phyloP scores from a whole-genome alignment of 2,113 vertebrate species.

The Austrofundulus limnaeus region DNA sequence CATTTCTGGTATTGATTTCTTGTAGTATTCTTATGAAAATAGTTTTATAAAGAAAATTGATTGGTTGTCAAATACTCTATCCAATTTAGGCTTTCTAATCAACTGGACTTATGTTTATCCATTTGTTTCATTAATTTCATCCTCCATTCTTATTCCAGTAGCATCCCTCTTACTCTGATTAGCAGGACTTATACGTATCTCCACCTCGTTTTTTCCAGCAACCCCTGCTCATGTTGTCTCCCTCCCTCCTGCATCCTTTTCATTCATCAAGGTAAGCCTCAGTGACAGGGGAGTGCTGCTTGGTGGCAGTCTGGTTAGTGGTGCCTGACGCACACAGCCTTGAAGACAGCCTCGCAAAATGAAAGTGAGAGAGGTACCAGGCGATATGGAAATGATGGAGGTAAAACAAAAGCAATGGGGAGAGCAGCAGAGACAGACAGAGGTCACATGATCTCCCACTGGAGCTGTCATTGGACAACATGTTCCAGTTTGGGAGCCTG shows the following conservation, averaged over 20 bases:
- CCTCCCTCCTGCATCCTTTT: conserved; percentile 23
- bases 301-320: conserved; percentile 68
- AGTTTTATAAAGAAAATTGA: not conserved
- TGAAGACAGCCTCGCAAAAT: conserved; percentile 58
- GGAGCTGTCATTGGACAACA: conserved; percentile 49
- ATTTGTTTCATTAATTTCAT: conserved; percentile 35
- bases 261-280: conserved; percentile 68
- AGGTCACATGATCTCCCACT: conserved; percentile 55
- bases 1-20: not conserved
- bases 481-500: conserved; percentile 9
- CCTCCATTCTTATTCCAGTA: conserved; percentile 18
- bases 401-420: conserved; percentile 8
- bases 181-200: conserved; percentile 9
- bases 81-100: conserved; percentile 16
- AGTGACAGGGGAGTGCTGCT: conserved; percentile 61
- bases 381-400: conserved; percentile 29
- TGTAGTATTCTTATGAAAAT: not conserved
- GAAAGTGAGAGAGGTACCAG: conserved; percentile 45
- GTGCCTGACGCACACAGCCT: conserved; percentile 69
- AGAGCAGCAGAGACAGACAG: conserved; percentile 23
- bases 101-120: conserved; percentile 2
- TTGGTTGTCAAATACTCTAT: conserved; percentile 26
- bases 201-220: conserved; percentile 1
- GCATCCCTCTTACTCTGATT: conserved; percentile 45
- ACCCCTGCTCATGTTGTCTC: not conserved